These are phyloP conservation scores for Alosa alosa DNA, from an alignment of 2,113 vertebrate species.

Conservation along the genomic window DNA sequence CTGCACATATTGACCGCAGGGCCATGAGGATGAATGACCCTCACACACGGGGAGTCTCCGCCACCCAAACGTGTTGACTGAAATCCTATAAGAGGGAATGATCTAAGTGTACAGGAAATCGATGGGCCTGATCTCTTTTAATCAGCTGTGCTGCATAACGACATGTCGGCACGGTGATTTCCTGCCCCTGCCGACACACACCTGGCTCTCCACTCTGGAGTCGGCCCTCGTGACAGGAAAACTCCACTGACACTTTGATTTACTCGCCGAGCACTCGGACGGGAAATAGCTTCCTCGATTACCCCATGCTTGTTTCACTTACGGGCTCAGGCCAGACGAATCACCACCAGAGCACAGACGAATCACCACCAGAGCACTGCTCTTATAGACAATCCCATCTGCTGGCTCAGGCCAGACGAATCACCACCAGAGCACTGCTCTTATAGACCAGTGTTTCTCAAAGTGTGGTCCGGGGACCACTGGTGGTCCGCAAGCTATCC, in stretches of 20 bases:
- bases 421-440: background rate
- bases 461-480: too few relatives aligned
- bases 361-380: background rate
- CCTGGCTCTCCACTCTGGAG: constrained; percentile 17
- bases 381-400: background rate
- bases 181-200: constrained; percentile 33
- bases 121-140: constrained; percentile 39
- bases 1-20: constrained; percentile 30
- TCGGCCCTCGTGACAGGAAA: constrained; percentile 30
- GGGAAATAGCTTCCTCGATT: constrained; percentile 37
- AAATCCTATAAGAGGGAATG: constrained; percentile 41
- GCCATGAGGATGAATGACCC: constrained; percentile 21
- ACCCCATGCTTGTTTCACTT: constrained; percentile 36
- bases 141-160: constrained; percentile 35
- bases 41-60: constrained; percentile 28
- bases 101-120: constrained; percentile 44
- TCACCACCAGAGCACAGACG: too few relatives aligned
- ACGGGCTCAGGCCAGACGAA: background rate
- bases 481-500: too few relatives aligned
- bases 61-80: constrained; percentile 42
- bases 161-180: constrained; percentile 41
- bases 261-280: background rate
- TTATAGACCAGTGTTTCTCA: too few relatives aligned
- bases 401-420: background rate
- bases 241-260: constrained; percentile 28